Percentiles rank a stretch among this genome's conserved stretches.
phyloP scores from a whole-genome alignment of 1,140 invertebrate genomes.

The Aphelenchoides fujianensis region DNA sequence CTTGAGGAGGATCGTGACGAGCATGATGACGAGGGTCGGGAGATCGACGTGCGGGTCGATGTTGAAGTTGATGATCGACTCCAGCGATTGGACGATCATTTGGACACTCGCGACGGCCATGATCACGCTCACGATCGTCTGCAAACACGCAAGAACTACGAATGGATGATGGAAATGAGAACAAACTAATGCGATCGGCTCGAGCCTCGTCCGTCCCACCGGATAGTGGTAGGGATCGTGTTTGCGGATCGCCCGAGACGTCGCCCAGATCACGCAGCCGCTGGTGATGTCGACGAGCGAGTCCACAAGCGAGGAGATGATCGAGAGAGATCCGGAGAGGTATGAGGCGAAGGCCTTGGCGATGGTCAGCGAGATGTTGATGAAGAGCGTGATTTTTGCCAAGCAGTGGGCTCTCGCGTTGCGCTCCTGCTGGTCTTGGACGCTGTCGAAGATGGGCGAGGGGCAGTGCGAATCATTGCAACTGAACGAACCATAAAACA shows the following conservation, averaged over 20 bases:
- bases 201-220: conserved; percentile 64
- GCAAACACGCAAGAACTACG: conserved; percentile 29
- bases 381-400: conserved; percentile 49
- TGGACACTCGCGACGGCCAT: conserved; percentile 65
- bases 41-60: conserved; percentile 49
- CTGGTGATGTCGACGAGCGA: conserved; percentile 64
- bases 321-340: conserved; percentile 65
- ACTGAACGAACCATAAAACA: no score
- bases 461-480: no score
- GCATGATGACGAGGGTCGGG: conserved; percentile 62
- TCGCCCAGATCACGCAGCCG: conserved; percentile 65
- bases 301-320: conserved; percentile 65
- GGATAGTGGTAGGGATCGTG: conserved; percentile 65
- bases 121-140: conserved; percentile 63
- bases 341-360: conserved; percentile 63
- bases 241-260: conserved; percentile 63
- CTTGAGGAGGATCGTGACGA: conserved; percentile 63
- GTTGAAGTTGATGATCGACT: conserved; percentile 55
- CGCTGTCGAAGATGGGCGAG: background rate
- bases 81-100: conserved; percentile 63
- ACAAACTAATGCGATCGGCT: conserved; percentile 64
- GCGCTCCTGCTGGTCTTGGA: background rate
- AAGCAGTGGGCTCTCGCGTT: conserved; percentile 29
- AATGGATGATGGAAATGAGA: conserved; percentile 47
- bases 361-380: conserved; percentile 61